These are phyloP conservation scores for Sporophila hypoxantha DNA, from an alignment of 2,113 vertebrate species.

Conservation along the genomic window DNA sequence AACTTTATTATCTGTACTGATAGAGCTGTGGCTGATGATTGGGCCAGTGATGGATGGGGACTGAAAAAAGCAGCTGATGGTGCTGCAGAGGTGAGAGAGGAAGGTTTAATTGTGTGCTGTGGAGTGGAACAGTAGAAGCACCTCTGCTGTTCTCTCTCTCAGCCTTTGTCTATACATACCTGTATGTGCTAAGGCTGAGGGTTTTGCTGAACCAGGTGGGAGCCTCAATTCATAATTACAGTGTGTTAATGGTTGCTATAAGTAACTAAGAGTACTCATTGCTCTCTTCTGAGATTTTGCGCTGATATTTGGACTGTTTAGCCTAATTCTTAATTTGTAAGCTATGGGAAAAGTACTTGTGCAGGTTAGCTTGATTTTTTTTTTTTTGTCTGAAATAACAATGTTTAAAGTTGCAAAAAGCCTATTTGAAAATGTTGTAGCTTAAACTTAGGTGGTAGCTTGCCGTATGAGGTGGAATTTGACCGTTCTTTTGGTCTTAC, in stretches of 20 bases:
- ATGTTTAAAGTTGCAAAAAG: background rate
- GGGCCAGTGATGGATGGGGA: slow-evolving; percentile 90
- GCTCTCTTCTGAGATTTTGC: background rate
- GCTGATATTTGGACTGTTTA: background rate
- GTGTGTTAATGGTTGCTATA: background rate
- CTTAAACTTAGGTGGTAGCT: background rate
- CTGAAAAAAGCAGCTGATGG: slow-evolving; percentile 95
- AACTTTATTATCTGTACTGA: slow-evolving; percentile 93
- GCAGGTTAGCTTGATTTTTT: background rate
- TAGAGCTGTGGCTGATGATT: slow-evolving; percentile 83
- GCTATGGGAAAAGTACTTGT: background rate
- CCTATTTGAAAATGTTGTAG: background rate
- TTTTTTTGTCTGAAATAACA: background rate
- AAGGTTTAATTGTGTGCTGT: background rate
- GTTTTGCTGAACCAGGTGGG: background rate
- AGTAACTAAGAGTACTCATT: background rate
- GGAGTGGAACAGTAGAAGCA: background rate
- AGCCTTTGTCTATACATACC: background rate
- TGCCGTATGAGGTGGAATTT: background rate
- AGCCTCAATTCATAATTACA: background rate
- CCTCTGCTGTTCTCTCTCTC: background rate
- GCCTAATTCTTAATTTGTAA: background rate
- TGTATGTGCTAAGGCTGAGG: background rate
- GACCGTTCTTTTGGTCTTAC: background rate
- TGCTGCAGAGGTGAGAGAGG: slow-evolving; percentile 82